Base-by-base conservation (phyloP, 1,140 invertebrate species). In the Plodia interpunctella region DNA sequence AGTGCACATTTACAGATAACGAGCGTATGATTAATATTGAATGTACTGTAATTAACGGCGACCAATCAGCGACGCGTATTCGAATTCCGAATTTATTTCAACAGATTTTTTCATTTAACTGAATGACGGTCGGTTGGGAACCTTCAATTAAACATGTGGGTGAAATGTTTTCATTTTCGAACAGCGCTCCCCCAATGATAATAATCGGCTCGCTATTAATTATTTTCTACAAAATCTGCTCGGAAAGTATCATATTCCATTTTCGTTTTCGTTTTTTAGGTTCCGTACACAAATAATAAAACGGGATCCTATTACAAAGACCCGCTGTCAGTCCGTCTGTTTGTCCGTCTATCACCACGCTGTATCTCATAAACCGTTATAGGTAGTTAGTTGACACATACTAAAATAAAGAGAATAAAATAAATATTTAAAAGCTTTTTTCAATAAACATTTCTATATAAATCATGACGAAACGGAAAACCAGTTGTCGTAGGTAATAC, bases 1-100 rank as follows among this genome's bases (percentile, higher is more conserved):
- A 64, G 66, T 60, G 63, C 56, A 62, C 58, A 64, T 68, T 66
- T 62, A 65, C 65, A 69, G 66, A 70, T 72, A 70, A 68, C 67
- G 65, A 67, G 67, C 66, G 66, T 68, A 75, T 72, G 72, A 75
- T 75, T 75, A 75, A 70, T 72, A 70, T 68, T 72, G 69, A 75
- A 74, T 55, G 63, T 62, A 54, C 60, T 63, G 68, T 74, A 68
- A 71, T 74, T 69, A 74, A 71, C 64, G 66, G 66, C 55, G 55
- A 56, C 57, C 65, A 66, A 69, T 74, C 66, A 72, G 60, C 65
- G 63, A 55, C 38, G 60, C 38, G 38, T 44, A 44, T 44, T 53
- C 58, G 57, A 62, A 57, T 62, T 69, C 63, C 56, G 54, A 30
- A 66, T 61, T 66, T 63, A 62, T 66, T 63, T 44, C 56, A 55